These are phyloP conservation scores for Eucidaris tribuloides DNA, from an alignment of 35 echinoderm and acorn worm species.

Conservation along the genomic window DNA sequence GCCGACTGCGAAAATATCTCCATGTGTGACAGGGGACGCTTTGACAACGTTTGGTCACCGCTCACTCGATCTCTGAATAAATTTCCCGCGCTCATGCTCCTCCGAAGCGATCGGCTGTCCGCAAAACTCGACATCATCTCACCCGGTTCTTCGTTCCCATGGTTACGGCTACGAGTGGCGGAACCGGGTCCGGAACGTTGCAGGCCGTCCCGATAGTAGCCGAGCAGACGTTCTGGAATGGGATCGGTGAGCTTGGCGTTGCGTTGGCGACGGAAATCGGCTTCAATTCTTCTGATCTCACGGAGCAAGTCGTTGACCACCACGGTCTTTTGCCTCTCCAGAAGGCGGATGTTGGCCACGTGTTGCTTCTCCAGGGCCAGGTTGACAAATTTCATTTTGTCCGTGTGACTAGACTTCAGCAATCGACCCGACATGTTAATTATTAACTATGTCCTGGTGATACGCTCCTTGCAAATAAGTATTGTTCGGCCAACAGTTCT, in stretches of 20 bases:
- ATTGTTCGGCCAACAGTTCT: no score
- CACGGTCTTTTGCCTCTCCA: neutral
- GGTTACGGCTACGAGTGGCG: neutral
- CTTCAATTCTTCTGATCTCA: neutral
- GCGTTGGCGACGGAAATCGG: neutral
- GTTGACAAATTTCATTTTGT: neutral
- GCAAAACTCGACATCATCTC: neutral
- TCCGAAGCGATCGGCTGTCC: neutral
- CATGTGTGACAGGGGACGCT: neutral
- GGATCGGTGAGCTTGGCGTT: neutral
- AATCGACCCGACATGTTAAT: slow-evolving; percentile 2
- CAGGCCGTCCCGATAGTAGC: no score
- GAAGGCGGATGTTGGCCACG: neutral
- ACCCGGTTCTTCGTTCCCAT: neutral
- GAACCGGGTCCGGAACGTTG: neutral
- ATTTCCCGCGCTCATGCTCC: neutral
- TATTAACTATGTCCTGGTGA: no score
- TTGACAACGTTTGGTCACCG: neutral
- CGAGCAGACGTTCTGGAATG: neutral
- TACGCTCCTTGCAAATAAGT: no score
- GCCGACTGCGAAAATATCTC: no score
- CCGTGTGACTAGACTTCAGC: neutral
- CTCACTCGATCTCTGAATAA: neutral
- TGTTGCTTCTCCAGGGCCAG: neutral
- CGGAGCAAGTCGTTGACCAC: neutral